Evolutionary conservation across 2,888 invertebrate genomes (phyloP).

Genomic region (Cephalotes varians): DNA sequence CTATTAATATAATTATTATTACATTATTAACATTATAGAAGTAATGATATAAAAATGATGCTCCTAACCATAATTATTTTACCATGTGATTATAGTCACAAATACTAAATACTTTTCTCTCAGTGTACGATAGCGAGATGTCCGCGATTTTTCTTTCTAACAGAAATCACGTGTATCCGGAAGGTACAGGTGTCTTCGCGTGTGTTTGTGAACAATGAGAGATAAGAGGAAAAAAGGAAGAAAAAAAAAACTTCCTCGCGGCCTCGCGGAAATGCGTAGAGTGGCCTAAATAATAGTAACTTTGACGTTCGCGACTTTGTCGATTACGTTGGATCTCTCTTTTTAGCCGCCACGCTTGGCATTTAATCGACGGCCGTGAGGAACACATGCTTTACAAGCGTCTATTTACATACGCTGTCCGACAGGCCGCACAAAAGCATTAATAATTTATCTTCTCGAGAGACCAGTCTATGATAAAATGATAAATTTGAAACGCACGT

Average conservation of each 20-base stretch:
- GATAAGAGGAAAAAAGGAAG: not conserved
- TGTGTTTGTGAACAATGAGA: conserved; percentile 20
- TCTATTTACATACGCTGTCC: conserved; percentile 34
- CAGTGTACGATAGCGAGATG: not conserved
- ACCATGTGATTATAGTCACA: too few relatives aligned
- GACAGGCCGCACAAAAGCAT: conserved; percentile 39
- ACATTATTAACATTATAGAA: too few relatives aligned
- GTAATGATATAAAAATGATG: too few relatives aligned
- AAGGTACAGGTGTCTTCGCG: not conserved
- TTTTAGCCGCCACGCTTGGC: conserved; percentile 39
- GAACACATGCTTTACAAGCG: conserved; percentile 35
- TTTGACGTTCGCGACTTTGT: conserved; percentile 6
- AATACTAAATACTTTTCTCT: too few relatives aligned
- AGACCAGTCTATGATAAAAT: conserved; percentile 2
- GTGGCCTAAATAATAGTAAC: not conserved
- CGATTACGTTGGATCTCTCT: conserved; percentile 2
- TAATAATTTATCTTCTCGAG: conserved; percentile 28
- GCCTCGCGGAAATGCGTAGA: conserved; percentile 6
- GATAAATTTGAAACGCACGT: not conserved
- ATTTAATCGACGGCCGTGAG: conserved; percentile 44
- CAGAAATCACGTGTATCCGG: not conserved
- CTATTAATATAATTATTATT: too few relatives aligned
- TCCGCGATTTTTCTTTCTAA: conserved; percentile 2
- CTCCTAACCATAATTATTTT: too few relatives aligned
- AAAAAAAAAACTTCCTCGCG: not conserved